phyloP scores from a whole-genome alignment of 2,888 invertebrate species.

The Ochropleura plecta region DNA sequence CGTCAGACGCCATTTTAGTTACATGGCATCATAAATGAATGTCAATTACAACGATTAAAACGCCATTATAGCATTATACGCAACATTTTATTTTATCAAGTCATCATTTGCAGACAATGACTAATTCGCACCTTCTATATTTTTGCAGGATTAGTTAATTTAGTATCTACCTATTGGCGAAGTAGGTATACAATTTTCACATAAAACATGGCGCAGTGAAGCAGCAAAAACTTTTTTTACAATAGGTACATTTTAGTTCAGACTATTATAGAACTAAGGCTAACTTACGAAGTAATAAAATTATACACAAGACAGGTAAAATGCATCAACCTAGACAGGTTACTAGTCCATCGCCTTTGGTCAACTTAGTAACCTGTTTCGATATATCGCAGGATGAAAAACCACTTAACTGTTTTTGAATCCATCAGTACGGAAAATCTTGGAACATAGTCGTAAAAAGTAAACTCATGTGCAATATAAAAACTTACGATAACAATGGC shows the following conservation, averaged over 20 bases:
- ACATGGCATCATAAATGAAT: slow-evolving; percentile 45
- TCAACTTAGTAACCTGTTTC: slow-evolving; percentile 26
- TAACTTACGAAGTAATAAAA: not conserved
- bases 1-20: slow-evolving; percentile 46
- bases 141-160: not conserved
- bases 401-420: slow-evolving; percentile 27
- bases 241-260: not conserved
- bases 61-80: slow-evolving; percentile 9
- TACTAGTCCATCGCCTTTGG: slow-evolving; percentile 13
- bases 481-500: slow-evolving; percentile 22
- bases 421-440: slow-evolving; percentile 23
- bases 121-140: slow-evolving; percentile 3
- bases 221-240: not conserved
- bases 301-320: not conserved
- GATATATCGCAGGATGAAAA: slow-evolving; percentile 14
- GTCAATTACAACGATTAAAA: slow-evolving; percentile 51
- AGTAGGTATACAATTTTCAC: not conserved
- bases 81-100: slow-evolving; percentile 5
- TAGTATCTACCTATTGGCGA: not conserved
- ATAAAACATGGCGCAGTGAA: not conserved
- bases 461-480: slow-evolving; percentile 15
- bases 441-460: slow-evolving; percentile 17
- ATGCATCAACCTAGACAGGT: not conserved
- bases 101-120: slow-evolving; percentile 6
- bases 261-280: not conserved